Evolutionary conservation across 1,140 invertebrate genomes (phyloP).

Genomic region (Drosophila baimaii): DNA sequence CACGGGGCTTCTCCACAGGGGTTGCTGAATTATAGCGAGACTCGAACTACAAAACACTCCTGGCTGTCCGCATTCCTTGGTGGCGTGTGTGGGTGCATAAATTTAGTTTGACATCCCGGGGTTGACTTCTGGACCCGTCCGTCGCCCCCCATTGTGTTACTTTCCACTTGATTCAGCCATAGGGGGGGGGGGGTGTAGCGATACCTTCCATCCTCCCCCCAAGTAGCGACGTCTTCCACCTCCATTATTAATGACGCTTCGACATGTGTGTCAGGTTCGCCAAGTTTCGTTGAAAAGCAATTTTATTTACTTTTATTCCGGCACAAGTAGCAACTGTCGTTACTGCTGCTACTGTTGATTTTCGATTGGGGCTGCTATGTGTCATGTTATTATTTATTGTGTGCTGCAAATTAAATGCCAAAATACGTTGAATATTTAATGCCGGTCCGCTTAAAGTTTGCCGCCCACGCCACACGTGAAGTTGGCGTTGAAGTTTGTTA

Average conservation of each 20-base stretch:
- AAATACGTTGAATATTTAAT: slow-evolving; percentile 81
- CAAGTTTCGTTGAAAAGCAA: slow-evolving; percentile 81
- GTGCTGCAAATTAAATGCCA: slow-evolving; percentile 79
- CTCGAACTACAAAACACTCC: slow-evolving; percentile 76
- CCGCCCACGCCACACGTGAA: slow-evolving; percentile 43
- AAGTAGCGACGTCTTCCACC: slow-evolving; percentile 46
- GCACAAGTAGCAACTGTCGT: slow-evolving; percentile 12
- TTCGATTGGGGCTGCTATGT: slow-evolving; percentile 63
- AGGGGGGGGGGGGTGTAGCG: neutral
- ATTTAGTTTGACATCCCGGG: slow-evolving; percentile 80
- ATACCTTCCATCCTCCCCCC: neutral
- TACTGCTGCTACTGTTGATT: slow-evolving; percentile 25
- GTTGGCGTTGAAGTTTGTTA: slow-evolving; percentile 44
- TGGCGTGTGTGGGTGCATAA: slow-evolving; percentile 69
- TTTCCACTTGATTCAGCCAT: slow-evolving; percentile 40
- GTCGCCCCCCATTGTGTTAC: slow-evolving; percentile 65
- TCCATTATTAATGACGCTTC: slow-evolving; percentile 80
- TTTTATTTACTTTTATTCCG: slow-evolving; percentile 77
- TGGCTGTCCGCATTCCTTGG: slow-evolving; percentile 52
- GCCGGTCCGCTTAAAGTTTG: slow-evolving; percentile 50
- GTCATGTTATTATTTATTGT: slow-evolving; percentile 82
- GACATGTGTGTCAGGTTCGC: slow-evolving; percentile 81
- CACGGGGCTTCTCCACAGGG: slow-evolving; percentile 16
- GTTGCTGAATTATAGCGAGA: slow-evolving; percentile 21
- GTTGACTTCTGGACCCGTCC: slow-evolving; percentile 52